These are phyloP conservation scores for Larimichthys polyactis DNA, from an alignment of 2,113 vertebrate genomes.

Conservation along the genomic window DNA sequence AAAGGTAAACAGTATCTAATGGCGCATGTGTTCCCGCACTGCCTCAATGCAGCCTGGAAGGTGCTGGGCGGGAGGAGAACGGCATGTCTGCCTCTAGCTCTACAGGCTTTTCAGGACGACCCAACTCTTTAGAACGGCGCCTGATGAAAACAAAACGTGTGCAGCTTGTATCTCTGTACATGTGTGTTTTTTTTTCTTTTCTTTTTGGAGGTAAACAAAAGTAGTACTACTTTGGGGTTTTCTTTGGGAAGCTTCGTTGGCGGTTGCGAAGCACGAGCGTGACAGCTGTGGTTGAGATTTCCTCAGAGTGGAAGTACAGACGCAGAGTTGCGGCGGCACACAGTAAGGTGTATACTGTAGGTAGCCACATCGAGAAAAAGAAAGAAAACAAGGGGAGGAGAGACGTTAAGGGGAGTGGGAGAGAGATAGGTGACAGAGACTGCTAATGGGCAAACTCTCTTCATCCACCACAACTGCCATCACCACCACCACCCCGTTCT, in stretches of 20 bases:
- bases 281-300: conserved; percentile 68
- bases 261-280: conserved; percentile 38
- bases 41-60: conserved; percentile 50
- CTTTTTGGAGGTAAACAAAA: conserved; percentile 51
- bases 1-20: conserved; percentile 82
- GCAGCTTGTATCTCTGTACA: conserved; percentile 54
- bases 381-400: conserved; percentile 75
- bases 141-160: conserved; percentile 66
- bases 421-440: conserved; percentile 76
- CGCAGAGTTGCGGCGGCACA: conserved; percentile 75
- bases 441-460: conserved; percentile 91
- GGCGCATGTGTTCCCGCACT: conserved; percentile 55
- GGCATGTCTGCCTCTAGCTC: conserved; percentile 30
- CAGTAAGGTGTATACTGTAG: conserved; percentile 80
- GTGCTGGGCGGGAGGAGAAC: conserved; percentile 41
- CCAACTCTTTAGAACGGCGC: conserved; percentile 20
- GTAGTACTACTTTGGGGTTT: conserved; percentile 55
- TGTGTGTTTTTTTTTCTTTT: conserved; percentile 29
- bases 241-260: conserved; percentile 54
- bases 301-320: conserved; percentile 84
- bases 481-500: conserved; percentile 81
- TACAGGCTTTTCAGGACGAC: conserved; percentile 54
- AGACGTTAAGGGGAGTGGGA: conserved; percentile 55
- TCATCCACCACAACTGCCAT: conserved; percentile 86
- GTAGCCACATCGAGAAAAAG: conserved; percentile 72